Evolutionary conservation across 2,113 vertebrate species (phyloP).

Genomic region (Triplophysa rosa): DNA sequence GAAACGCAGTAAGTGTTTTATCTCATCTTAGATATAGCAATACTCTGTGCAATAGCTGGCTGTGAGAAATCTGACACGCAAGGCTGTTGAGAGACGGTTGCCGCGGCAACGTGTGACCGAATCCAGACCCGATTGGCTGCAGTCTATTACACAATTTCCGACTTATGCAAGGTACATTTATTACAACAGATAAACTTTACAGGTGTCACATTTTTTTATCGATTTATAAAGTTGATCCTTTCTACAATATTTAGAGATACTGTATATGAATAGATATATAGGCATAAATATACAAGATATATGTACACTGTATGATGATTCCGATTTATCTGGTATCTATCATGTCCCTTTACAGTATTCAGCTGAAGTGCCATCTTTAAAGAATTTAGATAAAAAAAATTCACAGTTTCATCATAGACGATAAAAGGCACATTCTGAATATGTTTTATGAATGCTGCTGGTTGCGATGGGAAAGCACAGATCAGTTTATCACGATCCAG

Average conservation of each 20-base stretch:
- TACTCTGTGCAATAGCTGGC: conserved; percentile 53
- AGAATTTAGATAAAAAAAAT: background rate
- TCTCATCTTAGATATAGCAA: conserved; percentile 47
- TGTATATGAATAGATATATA: conserved; percentile 17
- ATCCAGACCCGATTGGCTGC: conserved; percentile 15
- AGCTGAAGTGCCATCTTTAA: background rate
- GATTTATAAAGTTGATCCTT: conserved; percentile 60
- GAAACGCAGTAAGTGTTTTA: conserved; percentile 15
- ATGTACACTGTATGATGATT: background rate
- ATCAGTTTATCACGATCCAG: conserved; percentile 7
- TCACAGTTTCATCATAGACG: background rate
- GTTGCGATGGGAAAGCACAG: conserved; percentile 3
- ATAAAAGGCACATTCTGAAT: background rate
- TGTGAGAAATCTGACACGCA: conserved; percentile 31
- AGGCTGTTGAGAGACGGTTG: conserved; percentile 16
- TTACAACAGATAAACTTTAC: conserved; percentile 37
- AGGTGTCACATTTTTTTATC: conserved; percentile 47
- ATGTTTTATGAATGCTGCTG: conserved; percentile 1
- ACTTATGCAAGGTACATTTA: conserved; percentile 55
- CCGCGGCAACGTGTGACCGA: conserved; percentile 4
- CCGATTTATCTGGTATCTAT: conserved; percentile 3
- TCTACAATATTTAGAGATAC: conserved; percentile 51
- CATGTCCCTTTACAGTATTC: background rate
- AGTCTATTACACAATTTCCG: conserved; percentile 53
- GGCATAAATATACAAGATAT: background rate